phyloP scores from a whole-genome alignment of 2,888 invertebrate genomes.

The Pseudococcus viburni region DNA sequence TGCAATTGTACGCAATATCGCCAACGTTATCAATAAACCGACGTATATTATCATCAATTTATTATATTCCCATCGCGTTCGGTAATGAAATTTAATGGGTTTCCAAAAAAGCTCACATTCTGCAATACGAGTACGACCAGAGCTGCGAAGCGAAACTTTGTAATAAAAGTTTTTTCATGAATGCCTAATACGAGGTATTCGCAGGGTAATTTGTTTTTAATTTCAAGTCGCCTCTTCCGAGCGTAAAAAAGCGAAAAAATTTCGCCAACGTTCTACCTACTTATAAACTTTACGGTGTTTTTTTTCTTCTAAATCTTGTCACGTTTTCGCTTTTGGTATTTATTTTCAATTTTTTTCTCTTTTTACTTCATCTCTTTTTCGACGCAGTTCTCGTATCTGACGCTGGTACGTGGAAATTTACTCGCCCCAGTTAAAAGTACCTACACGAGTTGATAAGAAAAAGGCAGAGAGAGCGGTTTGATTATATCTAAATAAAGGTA shows the following conservation, averaged over 20 bases:
- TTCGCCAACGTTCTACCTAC: not conserved
- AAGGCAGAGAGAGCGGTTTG: not conserved
- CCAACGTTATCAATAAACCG: not conserved
- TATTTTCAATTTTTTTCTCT: slow-evolving; percentile 54
- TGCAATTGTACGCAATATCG: not conserved
- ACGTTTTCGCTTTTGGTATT: slow-evolving; percentile 50
- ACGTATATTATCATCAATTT: not conserved
- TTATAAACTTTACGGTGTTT: not conserved
- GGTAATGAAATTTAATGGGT: slow-evolving; percentile 1
- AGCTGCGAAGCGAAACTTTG: not conserved
- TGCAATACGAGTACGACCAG: no score
- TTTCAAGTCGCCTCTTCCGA: not conserved
- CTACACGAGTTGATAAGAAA: not conserved
- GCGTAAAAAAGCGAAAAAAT: not conserved
- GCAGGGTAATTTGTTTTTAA: slow-evolving; percentile 35
- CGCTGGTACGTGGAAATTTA: not conserved
- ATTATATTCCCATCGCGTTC: not conserved
- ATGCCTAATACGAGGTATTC: slow-evolving; percentile 4
- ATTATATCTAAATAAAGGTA: not conserved
- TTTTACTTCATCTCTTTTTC: slow-evolving; percentile 30
- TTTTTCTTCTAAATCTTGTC: slow-evolving; percentile 43
- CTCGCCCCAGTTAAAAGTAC: not conserved
- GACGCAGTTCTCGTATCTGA: not conserved
- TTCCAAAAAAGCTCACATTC: slow-evolving; percentile 22
- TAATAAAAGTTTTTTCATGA: slow-evolving; percentile 36